A percentile compares a stretch with the other conserved stretches of the same genome.
phyloP scores from a whole-genome alignment of 2,113 vertebrate genomes.

The Cyanoramphus novaezelandiae region DNA sequence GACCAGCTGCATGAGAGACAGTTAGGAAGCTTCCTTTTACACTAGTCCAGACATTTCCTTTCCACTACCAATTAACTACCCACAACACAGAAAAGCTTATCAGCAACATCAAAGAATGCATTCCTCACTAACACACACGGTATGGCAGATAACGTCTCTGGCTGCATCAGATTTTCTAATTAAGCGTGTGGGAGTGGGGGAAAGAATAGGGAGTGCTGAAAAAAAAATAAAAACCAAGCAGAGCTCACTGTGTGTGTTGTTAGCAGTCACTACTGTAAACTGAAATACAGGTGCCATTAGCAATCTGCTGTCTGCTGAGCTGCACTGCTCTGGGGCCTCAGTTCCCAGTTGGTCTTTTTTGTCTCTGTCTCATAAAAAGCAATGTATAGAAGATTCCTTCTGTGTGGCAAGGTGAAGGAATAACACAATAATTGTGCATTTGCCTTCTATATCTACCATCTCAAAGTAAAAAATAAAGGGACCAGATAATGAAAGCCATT shows the following conservation, averaged over 20 bases:
- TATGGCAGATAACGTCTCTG: slow-evolving; percentile 56
- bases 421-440: neutral
- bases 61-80: slow-evolving; percentile 71
- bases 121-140: slow-evolving; percentile 60
- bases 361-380: neutral
- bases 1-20: slow-evolving; percentile 65
- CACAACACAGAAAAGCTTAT: slow-evolving; percentile 66
- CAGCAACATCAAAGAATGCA: slow-evolving; percentile 53
- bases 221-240: neutral
- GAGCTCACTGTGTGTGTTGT: neutral
- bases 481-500: neutral
- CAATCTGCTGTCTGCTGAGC: slow-evolving; percentile 45
- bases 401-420: neutral
- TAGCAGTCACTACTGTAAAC: neutral
- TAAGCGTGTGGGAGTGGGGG: neutral
- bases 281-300: slow-evolving; percentile 44
- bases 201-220: neutral
- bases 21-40: slow-evolving; percentile 61
- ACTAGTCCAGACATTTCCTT: slow-evolving; percentile 72
- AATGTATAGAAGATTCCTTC: neutral
- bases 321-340: neutral
- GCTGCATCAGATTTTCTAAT: slow-evolving; percentile 63
- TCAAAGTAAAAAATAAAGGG: neutral
- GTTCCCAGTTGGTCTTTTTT: neutral
- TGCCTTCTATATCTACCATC: neutral